Percentiles rank a stretch among this genome's conserved stretches.
phyloP scores from a whole-genome alignment of 2,888 invertebrate species.

The Seira ritae region DNA sequence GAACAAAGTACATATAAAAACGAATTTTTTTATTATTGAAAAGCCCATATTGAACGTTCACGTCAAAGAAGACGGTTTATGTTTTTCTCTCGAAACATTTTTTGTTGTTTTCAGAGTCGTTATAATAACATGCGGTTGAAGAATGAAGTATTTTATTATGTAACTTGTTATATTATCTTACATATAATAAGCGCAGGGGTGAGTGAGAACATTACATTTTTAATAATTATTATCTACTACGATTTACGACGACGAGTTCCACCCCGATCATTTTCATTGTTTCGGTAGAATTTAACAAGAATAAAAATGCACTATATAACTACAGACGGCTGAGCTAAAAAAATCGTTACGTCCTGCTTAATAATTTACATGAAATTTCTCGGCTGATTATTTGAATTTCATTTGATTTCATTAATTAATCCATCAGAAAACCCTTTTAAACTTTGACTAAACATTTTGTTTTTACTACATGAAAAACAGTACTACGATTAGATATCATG shows the following conservation, averaged over 20 bases:
- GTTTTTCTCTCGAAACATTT: conserved; percentile 17
- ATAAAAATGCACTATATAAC: conserved; percentile 47
- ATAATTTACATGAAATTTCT: conserved; percentile 61
- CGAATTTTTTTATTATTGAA: conserved; percentile 48
- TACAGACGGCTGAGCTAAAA: conserved; percentile 47
- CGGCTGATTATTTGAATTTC: conserved; percentile 57
- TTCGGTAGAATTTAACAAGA: conserved; percentile 16
- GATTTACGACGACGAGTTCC: background rate
- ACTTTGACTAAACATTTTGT: conserved; percentile 15
- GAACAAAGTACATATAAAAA: conserved; percentile 65
- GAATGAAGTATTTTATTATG: conserved; percentile 39
- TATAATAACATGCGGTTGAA: conserved; percentile 40
- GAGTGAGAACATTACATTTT: conserved; percentile 17
- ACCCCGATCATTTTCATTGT: conserved; percentile 23
- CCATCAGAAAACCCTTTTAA: conserved; percentile 25
- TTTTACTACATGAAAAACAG: background rate
- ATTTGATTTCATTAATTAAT: conserved; percentile 53
- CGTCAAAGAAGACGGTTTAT: conserved; percentile 44
- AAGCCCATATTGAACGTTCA: conserved; percentile 58
- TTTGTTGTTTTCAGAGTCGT: conserved; percentile 6
- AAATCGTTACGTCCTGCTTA: conserved; percentile 30
- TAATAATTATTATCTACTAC: background rate
- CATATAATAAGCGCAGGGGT: conserved; percentile 56
- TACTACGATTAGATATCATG: background rate
- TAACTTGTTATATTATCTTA: conserved; percentile 5